Evolutionary conservation across 2,113 vertebrate genomes (phyloP), one percentile per base, ranked within the genome.

Genomic region (Otus sunia): DNA sequence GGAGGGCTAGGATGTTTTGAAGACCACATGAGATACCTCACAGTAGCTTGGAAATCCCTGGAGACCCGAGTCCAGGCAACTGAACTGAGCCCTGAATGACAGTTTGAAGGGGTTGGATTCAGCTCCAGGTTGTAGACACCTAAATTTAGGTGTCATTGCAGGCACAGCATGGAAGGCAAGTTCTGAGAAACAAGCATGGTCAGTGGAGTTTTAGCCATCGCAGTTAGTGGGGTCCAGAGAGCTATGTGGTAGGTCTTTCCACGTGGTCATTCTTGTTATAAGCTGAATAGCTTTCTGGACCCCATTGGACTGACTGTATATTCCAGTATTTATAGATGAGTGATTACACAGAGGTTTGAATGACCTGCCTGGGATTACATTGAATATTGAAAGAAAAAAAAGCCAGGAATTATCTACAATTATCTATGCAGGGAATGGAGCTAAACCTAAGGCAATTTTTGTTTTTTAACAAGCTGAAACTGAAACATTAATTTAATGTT

Each of bases 221-320:
- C 4, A 23, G 12, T 53, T 27, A 52, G 17, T 41, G 20, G 12
- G 17, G 19, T 29, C 43, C 49, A 55, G n/a, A 72, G 34, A 76
- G 26, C 53, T 55, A 20, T 32, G 34, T 75, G 22, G 15, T 29
- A 56, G 19, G 14, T 78, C 75, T 91, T 66, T 39, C n/a, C 59
- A 8, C 0, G 1, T 26, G 45, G 58, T 52, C 4, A 2, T 47
- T 62, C 53, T 68, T 55, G 4, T 43, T 72, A 26, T 9, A 7
- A 82, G 47, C 21, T 82, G 25, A 86, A 49, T 13, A n/a, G 11
- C 36, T 84, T 59, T 76, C 22, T 80, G 14, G 15, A 37, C 20
- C 2, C 27, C 45, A 34, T 52, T 14, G 47, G 60, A 36, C 2
- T 8, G 41, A 49, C 6, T 27, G 8, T 10, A 43, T 64, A 39